Base-by-base conservation (phyloP, 2,888 invertebrate genomes). In the Cancer borealis region DNA sequence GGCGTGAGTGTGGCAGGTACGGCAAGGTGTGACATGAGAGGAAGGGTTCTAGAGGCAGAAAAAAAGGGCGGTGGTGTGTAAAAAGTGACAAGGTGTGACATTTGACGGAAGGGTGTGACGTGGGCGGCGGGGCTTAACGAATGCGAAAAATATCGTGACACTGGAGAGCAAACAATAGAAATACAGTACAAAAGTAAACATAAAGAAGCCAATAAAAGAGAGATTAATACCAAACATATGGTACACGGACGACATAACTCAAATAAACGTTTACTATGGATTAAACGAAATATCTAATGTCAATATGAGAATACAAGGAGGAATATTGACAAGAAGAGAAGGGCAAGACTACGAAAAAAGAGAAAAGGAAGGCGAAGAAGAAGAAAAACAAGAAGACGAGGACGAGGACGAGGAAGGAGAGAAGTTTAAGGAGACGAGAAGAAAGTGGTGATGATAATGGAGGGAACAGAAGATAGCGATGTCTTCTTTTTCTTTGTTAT, bases 131-230 rank as follows among this genome's bases (percentile, higher is more conserved):
- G 66, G 66, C 39, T 45, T n/a, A 60, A 66, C 30, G 54, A 60
- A 91, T n/a, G 39, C 45, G 54, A 30, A 88, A 47, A 79, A 79
- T 79, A 79, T 79, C 79, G 79, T 79, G 79, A 79, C 79, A 79
- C 21, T 30, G 30, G 30, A 79, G 79, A 79, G n/a, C 21, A 14
- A 30, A 79, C 30, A 30, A 30, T 30, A 26, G 79, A 79, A 30
- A 30, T 21, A 14, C 26, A 17, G 79, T 4, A 79, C 30, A 79
- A 79, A 79, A 14, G 12, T 17, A 17, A 17, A 17, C 10, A 54
- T 54, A 54, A 54, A 10, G 54, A 54, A 54, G 30, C 6, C 30
- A 79, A 79, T 6, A 10, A 66, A 66, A 66, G 21, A n/a, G n/a
- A 66, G 21, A 10, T 10, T 8, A 79, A 79, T 79, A 30, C 26